These are phyloP conservation scores for Leptarthrus brevirostris DNA, from an alignment of 2,888 invertebrate genomes.

Conservation along the genomic window DNA sequence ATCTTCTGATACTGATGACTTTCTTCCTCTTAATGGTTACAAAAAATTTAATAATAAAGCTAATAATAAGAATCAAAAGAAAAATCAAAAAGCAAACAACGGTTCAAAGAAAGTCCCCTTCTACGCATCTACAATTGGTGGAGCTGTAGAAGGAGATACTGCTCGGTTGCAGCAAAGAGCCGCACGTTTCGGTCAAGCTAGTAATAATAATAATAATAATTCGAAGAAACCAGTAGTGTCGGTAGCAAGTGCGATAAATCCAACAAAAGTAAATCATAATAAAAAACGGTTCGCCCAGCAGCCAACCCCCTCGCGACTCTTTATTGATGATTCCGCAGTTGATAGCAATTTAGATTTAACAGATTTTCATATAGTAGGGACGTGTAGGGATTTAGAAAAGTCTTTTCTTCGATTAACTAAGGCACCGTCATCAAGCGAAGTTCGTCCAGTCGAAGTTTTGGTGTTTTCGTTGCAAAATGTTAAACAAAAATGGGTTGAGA, in stretches of 20 bases:
- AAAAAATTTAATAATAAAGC: slow-evolving; percentile 61
- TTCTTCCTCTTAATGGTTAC: slow-evolving; percentile 60
- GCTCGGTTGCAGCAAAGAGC: slow-evolving; percentile 89
- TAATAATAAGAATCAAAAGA: slow-evolving; percentile 65
- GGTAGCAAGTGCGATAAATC: slow-evolving; percentile 60
- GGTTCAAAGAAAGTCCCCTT: slow-evolving; percentile 70
- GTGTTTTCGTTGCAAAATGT: slow-evolving; percentile 88
- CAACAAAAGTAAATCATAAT: slow-evolving; percentile 31
- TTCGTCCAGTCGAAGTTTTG: slow-evolving; percentile 90
- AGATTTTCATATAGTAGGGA: slow-evolving; percentile 92
- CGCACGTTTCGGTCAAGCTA: slow-evolving; percentile 77
- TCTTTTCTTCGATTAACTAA: slow-evolving; percentile 94
- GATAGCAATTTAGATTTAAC: slow-evolving; percentile 83
- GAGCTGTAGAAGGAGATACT: slow-evolving; percentile 78
- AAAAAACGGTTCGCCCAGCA: slow-evolving; percentile 58
- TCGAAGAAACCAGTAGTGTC: slow-evolving; percentile 61
- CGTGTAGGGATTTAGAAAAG: slow-evolving; percentile 94
- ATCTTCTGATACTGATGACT: slow-evolving; percentile 62
- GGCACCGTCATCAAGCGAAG: slow-evolving; percentile 92
- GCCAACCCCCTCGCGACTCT: slow-evolving; percentile 56
- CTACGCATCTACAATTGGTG: slow-evolving; percentile 75
- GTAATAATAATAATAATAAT: slow-evolving; percentile 49
- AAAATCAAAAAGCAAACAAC: slow-evolving; percentile 59
- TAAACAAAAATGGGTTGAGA: slow-evolving; percentile 88
- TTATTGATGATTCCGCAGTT: slow-evolving; percentile 72